Evolutionary conservation across 2,113 vertebrate species (phyloP).

Genomic region (Zosterops lateralis): DNA sequence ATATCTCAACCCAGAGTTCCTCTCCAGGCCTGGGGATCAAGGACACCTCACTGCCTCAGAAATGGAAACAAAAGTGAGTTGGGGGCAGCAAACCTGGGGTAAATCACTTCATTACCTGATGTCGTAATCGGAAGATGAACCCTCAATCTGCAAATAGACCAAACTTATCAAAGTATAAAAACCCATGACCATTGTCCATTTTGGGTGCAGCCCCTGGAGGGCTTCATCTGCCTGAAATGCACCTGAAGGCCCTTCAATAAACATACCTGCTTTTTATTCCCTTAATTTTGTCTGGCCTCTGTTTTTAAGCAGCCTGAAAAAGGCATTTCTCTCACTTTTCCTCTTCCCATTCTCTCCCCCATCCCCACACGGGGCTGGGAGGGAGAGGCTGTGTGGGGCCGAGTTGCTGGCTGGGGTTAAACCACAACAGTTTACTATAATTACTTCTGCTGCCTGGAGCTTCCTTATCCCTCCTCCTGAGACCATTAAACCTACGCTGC

Average conservation of each 20-base stretch:
- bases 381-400: neutral
- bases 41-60: neutral
- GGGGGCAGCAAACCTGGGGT: neutral
- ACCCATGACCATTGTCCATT: neutral
- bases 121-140: neutral
- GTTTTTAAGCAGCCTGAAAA: neutral
- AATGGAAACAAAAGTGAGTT: neutral
- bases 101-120: neutral
- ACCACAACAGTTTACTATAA: conserved; percentile 28
- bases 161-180: neutral
- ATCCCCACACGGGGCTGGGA: neutral
- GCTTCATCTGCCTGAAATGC: fast-evolving
- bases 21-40: neutral
- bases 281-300: neutral
- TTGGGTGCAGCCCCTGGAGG: neutral
- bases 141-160: neutral
- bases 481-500: conserved; percentile 27
- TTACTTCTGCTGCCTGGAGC: conserved; percentile 3
- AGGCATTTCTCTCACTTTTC: neutral
- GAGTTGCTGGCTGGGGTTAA: neutral
- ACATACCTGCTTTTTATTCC: neutral
- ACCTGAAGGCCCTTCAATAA: neutral
- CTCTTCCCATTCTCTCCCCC: neutral
- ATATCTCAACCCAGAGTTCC: neutral
- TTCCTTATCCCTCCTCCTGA: conserved; percentile 14